Conservation (phyloP, 2,113 vertebrate species). For the Mirza zaza region DNA sequence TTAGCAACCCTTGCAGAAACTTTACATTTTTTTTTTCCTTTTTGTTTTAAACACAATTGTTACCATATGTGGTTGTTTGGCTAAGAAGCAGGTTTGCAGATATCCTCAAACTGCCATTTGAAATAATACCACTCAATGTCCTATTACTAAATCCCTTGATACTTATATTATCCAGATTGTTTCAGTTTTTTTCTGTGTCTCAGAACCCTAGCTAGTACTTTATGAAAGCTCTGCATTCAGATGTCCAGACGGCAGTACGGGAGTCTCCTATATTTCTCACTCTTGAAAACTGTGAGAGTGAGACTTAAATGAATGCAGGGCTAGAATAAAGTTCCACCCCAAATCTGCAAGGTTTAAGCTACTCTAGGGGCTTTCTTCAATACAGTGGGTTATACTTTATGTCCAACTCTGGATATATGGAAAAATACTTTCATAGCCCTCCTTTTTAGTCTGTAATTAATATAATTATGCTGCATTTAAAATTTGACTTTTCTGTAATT, state of each 20-base stretch:
- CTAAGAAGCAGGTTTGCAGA: background rate
- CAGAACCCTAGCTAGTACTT: background rate
- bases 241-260: background rate
- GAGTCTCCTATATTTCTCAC: background rate
- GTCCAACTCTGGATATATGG: background rate
- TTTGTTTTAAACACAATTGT: no score
- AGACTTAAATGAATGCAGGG: background rate
- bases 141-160: background rate
- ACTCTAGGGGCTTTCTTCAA: background rate
- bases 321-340: background rate
- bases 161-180: background rate
- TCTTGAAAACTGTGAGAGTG: background rate
- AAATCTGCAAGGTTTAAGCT: background rate
- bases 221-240: background rate
- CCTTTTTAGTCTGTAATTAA: background rate
- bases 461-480: background rate
- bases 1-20: background rate
- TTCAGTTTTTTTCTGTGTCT: background rate
- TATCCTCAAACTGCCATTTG: background rate
- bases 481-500: background rate
- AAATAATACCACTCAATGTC: background rate
- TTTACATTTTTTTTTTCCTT: background rate
- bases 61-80: background rate
- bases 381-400: background rate
- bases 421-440: background rate